Base-by-base conservation (phyloP, 2,888 invertebrate species). In the Pristionchus fissidentatus region DNA sequence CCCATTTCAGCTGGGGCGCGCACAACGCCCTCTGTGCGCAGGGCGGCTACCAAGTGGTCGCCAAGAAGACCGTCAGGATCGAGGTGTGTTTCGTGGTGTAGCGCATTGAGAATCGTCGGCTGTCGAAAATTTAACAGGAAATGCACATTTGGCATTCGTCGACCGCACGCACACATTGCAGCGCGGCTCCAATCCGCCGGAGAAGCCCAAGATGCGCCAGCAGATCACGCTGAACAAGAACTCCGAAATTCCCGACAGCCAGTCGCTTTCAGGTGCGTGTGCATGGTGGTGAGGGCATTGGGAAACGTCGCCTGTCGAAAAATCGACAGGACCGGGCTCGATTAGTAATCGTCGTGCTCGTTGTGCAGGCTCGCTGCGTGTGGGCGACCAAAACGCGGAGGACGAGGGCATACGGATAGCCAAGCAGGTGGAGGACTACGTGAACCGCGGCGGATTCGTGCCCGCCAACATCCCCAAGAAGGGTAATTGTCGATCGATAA, bases 241-340 rank as follows among this genome's bases (percentile, higher is more conserved):
- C n/a, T 41, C 19, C 22, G 55, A 55, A n/a, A 22, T 55, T 4
- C 55, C 55, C 22, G 22, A 55, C 55, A 13, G 13, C 13, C 55
- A 55, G 55, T 55, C 55, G 55, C 55, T 55, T n/a, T 55, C n/a
- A 15, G 55, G 55, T 55, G 22, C 4, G 55, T 66, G 15, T 15
- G 55, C 22, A 19, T 22, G n/a, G 10, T 29, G 10, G 26, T 57
- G 29, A 4, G n/a, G 10, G 10, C 10, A 57, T 4, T 60, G 55
- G 8, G 55, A 7, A 55, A 15, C 70, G 70, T 70, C 70, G 70
- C 70, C 70, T 70, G 70, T 70, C 70, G n/a, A 70, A 1, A 43
- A 41, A 41, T 70, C 70, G 41, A 70, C 41, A 70, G 43, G 70
- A 22, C n/a, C n/a, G n/a, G n/a, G 66, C n/a, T 1, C 4, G 46